Evolutionary conservation across 1,140 invertebrate genomes (phyloP).

Genomic region (Temnothorax curvispinosus): DNA sequence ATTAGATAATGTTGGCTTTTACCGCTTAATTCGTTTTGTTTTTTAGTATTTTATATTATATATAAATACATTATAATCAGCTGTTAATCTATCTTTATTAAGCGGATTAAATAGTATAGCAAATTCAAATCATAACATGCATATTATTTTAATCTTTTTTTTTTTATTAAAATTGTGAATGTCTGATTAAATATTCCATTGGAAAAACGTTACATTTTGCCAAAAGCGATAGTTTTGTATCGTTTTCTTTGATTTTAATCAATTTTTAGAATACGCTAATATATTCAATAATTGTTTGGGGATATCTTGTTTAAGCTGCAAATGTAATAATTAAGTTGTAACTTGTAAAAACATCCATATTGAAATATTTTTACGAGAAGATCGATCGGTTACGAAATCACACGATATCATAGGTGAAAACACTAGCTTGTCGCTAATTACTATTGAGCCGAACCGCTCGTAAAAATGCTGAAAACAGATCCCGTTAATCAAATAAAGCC

Average conservation of each 20-base stretch:
- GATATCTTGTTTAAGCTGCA: not conserved
- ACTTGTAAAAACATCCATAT: not conserved
- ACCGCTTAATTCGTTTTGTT: not conserved
- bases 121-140: not conserved
- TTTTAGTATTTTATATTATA: not conserved
- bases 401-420: slow-evolving; percentile 56
- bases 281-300: not conserved
- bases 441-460: slow-evolving; percentile 55
- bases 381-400: slow-evolving; percentile 32
- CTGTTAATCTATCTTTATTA: not conserved
- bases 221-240: not conserved
- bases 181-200: not conserved
- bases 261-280: not conserved
- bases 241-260: not conserved
- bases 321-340: not conserved
- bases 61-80: not conserved
- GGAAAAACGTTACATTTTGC: not conserved
- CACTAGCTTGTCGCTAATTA: slow-evolving; percentile 45
- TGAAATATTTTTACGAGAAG: not conserved
- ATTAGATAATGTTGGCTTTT: not conserved
- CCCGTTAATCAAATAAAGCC: slow-evolving; percentile 56
- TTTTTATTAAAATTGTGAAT: not conserved
- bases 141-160: not conserved
- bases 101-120: not conserved
- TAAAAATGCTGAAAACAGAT: slow-evolving; percentile 61